These are phyloP conservation scores for Trissolcus basalis DNA, from an alignment of 1,140 invertebrate genomes.

Conservation along the genomic window DNA sequence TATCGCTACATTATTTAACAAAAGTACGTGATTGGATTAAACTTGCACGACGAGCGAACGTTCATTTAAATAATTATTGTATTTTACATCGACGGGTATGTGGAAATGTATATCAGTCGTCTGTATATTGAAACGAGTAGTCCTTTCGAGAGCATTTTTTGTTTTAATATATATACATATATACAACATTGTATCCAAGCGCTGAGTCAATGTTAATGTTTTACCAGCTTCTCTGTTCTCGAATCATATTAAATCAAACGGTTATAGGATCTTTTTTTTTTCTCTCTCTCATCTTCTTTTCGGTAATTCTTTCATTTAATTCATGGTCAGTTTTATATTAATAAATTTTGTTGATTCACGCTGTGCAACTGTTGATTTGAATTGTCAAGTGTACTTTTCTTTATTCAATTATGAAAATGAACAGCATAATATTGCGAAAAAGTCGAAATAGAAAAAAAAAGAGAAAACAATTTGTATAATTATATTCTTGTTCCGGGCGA, in stretches of 20 bases:
- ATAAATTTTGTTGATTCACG: no score
- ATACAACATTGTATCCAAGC: background rate
- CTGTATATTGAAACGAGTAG: background rate
- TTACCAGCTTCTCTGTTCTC: background rate
- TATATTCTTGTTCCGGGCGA: no score
- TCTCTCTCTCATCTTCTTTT: no score
- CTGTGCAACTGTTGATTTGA: no score
- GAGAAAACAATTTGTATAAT: no score
- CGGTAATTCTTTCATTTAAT: no score
- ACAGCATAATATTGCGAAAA: no score
- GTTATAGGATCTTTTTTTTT: background rate
- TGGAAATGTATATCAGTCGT: constrained; percentile 18
- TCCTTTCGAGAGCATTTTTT: constrained; percentile 9
- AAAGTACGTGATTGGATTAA: constrained; percentile 44
- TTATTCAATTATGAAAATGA: no score
- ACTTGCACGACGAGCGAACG: constrained; percentile 18
- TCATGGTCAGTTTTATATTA: no score
- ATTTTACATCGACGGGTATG: constrained; percentile 10
- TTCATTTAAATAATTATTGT: constrained; percentile 40
- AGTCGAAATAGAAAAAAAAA: no score
- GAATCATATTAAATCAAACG: background rate
- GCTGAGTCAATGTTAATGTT: background rate
- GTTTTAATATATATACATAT: background rate
- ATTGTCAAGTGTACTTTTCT: no score
- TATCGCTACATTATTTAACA: constrained; percentile 45